A percentile compares a stretch with the other conserved stretches of the same genome.
Conservation (phyloP, 2,888 invertebrate species). For the Drosophila atroscutellata region DNA sequence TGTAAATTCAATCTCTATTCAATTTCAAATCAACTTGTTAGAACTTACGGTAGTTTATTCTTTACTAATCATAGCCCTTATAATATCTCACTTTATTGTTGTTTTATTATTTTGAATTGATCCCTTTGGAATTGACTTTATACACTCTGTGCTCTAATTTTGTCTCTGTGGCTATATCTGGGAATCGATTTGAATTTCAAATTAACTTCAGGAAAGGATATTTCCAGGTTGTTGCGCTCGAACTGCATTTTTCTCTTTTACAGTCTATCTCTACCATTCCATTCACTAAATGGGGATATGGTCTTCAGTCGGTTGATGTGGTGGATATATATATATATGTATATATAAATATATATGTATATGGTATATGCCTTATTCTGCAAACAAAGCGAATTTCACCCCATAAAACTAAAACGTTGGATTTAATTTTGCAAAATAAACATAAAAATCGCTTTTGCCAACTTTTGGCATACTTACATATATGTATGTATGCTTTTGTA, state of each 20-base stretch:
- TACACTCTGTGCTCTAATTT: neutral
- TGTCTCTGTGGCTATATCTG: neutral
- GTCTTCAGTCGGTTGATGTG: constrained; percentile 19
- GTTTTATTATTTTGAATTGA: neutral
- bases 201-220: constrained; percentile 16
- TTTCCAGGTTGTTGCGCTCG: neutral
- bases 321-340: constrained; percentile 2
- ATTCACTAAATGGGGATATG: constrained; percentile 7
- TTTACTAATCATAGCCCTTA: neutral
- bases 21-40: neutral
- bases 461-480: constrained; percentile 4
- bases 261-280: neutral
- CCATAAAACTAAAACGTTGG: constrained; percentile 78
- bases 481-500: neutral
- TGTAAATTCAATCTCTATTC: neutral
- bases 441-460: constrained; percentile 65
- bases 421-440: constrained; percentile 81
- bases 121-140: neutral
- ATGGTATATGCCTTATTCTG: constrained; percentile 52
- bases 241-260: neutral
- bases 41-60: neutral
- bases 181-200: neutral
- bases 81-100: neutral
- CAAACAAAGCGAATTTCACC: constrained; percentile 79
- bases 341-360: constrained; percentile 6